These are phyloP conservation scores for Neoarius graeffei DNA, from an alignment of 2,113 vertebrate genomes.

Conservation along the genomic window DNA sequence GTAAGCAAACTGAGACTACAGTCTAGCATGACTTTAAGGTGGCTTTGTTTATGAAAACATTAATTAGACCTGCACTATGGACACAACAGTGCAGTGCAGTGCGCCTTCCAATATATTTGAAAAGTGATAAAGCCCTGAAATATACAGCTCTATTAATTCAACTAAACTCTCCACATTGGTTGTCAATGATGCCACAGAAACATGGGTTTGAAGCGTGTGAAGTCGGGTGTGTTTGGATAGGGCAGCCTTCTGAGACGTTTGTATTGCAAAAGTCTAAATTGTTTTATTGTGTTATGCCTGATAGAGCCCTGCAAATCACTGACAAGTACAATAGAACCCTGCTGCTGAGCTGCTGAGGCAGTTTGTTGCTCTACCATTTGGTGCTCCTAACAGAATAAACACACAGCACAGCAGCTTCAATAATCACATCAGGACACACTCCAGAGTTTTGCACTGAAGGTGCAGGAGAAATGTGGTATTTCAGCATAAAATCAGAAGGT, in stretches of 20 bases:
- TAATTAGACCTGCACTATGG: too few relatives aligned
- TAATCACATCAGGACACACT: not conserved
- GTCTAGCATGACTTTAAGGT: not conserved
- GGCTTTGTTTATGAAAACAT: not conserved
- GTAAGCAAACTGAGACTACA: not conserved
- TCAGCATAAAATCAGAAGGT: not conserved
- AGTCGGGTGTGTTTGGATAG: not conserved
- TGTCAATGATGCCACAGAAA: not conserved
- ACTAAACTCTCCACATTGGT: too few relatives aligned
- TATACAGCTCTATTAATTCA: not conserved
- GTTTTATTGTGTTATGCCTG: too few relatives aligned
- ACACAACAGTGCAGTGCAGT: not conserved
- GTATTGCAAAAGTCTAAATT: not conserved
- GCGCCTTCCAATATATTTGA: not conserved
- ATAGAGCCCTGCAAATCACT: not conserved
- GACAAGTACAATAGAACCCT: not conserved
- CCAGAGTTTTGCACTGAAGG: not conserved
- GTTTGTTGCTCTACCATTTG: slow-evolving; percentile 2
- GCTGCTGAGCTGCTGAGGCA: not conserved
- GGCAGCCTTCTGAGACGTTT: not conserved
- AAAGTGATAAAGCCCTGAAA: not conserved
- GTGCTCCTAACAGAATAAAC: not conserved
- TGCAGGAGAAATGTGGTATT: not conserved
- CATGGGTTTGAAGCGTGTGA: not conserved
- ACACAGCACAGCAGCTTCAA: not conserved